phyloP scores from a whole-genome alignment of 2,797 vertebrate species.

The Gobio occitaniae region DNA sequence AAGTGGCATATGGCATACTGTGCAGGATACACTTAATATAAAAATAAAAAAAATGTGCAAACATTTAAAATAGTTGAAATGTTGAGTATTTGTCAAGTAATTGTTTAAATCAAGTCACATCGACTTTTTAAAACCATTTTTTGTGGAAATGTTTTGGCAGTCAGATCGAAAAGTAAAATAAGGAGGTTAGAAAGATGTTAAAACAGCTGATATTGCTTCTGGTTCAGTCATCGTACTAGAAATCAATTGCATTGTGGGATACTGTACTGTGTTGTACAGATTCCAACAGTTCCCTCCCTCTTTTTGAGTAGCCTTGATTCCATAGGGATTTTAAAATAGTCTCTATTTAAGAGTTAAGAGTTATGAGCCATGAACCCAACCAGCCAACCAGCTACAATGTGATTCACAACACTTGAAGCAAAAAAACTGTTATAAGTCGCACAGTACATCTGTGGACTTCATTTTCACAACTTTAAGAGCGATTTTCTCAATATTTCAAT shows the following conservation, averaged over 20 bases:
- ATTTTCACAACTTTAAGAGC: no score
- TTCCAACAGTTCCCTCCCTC: background rate
- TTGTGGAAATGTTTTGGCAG: background rate
- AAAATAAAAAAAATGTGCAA: background rate
- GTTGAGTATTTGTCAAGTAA: background rate
- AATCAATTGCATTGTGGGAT: background rate
- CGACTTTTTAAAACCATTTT: background rate
- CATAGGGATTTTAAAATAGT: background rate
- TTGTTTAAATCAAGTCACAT: background rate
- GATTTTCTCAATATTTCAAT: no score
- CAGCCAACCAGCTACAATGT: background rate
- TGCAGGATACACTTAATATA: background rate
- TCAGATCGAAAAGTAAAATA: background rate
- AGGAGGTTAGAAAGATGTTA: background rate
- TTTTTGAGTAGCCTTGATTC: background rate
- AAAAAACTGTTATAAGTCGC: background rate
- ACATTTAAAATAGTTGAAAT: background rate
- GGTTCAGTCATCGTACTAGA: background rate
- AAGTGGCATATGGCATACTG: background rate
- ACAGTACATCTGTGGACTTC: no score
- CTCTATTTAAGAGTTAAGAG: background rate
- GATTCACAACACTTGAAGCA: background rate
- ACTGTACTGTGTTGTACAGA: background rate
- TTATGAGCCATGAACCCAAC: background rate
- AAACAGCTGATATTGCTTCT: background rate